These are phyloP conservation scores for Trigoniulus corallinus DNA, from an alignment of 1,140 invertebrate species.

Conservation along the genomic window DNA sequence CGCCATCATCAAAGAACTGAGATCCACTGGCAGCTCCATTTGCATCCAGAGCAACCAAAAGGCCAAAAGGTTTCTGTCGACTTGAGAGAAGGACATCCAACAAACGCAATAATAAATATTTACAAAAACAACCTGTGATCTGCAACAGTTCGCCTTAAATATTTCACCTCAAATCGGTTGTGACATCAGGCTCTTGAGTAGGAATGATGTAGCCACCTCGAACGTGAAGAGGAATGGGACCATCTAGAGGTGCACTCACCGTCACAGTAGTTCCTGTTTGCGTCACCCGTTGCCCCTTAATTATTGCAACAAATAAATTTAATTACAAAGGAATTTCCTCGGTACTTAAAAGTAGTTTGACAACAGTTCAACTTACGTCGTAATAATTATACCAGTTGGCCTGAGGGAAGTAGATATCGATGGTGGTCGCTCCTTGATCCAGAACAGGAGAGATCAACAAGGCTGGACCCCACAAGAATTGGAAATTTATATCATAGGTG, in stretches of 20 bases:
- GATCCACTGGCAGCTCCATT: background rate
- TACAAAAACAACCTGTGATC: too few relatives aligned
- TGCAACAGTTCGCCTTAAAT: too few relatives aligned
- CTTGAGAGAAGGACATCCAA: background rate
- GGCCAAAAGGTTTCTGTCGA: background rate
- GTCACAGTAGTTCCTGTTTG: background rate
- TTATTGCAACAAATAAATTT: too few relatives aligned
- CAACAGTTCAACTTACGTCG: too few relatives aligned
- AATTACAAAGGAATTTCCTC: too few relatives aligned
- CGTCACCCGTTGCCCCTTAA: slow-evolving; percentile 16
- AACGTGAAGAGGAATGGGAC: background rate
- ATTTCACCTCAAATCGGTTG: background rate
- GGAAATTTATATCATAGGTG: slow-evolving; percentile 16
- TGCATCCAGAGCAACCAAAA: background rate
- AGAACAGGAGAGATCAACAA: slow-evolving; percentile 19
- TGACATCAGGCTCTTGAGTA: background rate
- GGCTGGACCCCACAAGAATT: slow-evolving; percentile 20
- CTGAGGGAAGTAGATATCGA: slow-evolving; percentile 24
- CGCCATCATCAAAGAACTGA: background rate
- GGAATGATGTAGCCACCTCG: background rate
- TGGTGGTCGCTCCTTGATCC: slow-evolving; percentile 10
- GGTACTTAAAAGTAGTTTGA: too few relatives aligned
- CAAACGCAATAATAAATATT: background rate
- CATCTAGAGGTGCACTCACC: background rate
- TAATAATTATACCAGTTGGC: slow-evolving; percentile 29